Evolutionary conservation across 2,797 vertebrate species (phyloP).

Genomic region (Protosalanx chinensis): DNA sequence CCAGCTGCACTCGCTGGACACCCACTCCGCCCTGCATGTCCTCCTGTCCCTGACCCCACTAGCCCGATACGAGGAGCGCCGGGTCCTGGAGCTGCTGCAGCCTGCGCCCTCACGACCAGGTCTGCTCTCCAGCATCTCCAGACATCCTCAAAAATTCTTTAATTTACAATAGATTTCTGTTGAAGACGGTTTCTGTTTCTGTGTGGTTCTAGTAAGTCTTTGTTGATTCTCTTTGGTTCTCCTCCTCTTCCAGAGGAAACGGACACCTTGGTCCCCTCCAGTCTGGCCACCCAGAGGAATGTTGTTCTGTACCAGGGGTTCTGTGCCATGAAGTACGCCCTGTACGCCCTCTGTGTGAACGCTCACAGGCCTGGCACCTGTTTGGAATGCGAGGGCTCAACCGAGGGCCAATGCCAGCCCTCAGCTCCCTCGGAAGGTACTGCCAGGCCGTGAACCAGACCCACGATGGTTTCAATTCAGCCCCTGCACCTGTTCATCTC

Average conservation of each 20-base stretch:
- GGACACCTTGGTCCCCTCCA: constrained; percentile 42
- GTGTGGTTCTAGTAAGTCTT: not conserved
- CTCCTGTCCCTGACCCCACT: constrained; percentile 89
- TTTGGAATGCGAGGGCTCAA: constrained; percentile 62
- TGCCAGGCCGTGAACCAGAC: too few species aligned
- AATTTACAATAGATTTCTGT: too few species aligned
- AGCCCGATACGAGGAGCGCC: constrained; percentile 80
- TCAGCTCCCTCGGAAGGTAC: constrained; percentile 58
- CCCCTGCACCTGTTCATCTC: not conserved
- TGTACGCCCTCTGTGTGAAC: constrained; percentile 90
- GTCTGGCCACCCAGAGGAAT: constrained; percentile 73
- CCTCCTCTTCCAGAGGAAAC: constrained; percentile 50
- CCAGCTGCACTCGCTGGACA: constrained; percentile 87
- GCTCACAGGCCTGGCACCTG: constrained; percentile 75
- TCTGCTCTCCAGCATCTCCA: constrained; percentile 17
- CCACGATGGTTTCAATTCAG: not conserved
- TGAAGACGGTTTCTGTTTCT: too few species aligned
- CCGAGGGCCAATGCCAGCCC: constrained; percentile 48
- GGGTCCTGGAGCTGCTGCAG: constrained; percentile 85
- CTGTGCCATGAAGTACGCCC: constrained; percentile 93
- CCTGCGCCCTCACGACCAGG: constrained; percentile 60
- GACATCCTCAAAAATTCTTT: too few species aligned
- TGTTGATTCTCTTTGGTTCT: not conserved
- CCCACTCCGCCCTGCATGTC: constrained; percentile 87
- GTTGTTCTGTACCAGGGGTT: constrained; percentile 85